Conservation (phyloP, 1,140 invertebrate species). For the Sweltsa coloradensis region DNA sequence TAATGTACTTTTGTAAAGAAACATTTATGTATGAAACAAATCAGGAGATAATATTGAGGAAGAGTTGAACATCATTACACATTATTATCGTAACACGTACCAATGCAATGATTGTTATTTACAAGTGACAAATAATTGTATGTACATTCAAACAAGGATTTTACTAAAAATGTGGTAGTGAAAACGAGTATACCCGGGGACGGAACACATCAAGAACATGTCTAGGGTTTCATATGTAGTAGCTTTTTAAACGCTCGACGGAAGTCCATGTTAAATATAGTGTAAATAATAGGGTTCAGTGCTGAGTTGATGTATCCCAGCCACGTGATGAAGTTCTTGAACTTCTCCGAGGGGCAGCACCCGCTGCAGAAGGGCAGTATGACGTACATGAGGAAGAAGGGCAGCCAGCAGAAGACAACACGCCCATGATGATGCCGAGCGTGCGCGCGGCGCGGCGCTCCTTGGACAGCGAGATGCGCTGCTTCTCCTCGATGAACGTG, state of each 20-base stretch:
- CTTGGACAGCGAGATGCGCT: conserved; percentile 82
- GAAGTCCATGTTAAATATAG: conserved; percentile 95
- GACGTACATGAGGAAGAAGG: conserved; percentile 93
- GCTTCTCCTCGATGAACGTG: conserved; percentile 87
- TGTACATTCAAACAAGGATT: too few species aligned
- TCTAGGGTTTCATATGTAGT: conserved; percentile 42
- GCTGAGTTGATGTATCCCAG: conserved; percentile 95
- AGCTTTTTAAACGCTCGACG: conserved; percentile 83
- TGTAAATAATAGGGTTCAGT: conserved; percentile 95
- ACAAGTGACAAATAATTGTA: too few species aligned
- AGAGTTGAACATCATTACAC: too few species aligned
- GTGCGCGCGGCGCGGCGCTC: conserved; percentile 85
- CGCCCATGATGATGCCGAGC: conserved; percentile 87
- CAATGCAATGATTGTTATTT: too few species aligned
- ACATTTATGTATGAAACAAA: too few species aligned
- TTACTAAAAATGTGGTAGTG: too few species aligned
- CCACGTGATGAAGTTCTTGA: conserved; percentile 89
- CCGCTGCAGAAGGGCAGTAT: conserved; percentile 78
- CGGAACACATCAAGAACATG: too few species aligned
- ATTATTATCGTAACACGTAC: too few species aligned
- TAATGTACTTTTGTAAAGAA: too few species aligned
- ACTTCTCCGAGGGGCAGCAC: conserved; percentile 56
- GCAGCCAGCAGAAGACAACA: conserved; percentile 95
- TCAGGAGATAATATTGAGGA: too few species aligned
- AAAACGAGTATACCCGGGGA: too few species aligned